Evolutionary conservation across 2,113 vertebrate species (phyloP).

Genomic region (Trinectes maculatus): DNA sequence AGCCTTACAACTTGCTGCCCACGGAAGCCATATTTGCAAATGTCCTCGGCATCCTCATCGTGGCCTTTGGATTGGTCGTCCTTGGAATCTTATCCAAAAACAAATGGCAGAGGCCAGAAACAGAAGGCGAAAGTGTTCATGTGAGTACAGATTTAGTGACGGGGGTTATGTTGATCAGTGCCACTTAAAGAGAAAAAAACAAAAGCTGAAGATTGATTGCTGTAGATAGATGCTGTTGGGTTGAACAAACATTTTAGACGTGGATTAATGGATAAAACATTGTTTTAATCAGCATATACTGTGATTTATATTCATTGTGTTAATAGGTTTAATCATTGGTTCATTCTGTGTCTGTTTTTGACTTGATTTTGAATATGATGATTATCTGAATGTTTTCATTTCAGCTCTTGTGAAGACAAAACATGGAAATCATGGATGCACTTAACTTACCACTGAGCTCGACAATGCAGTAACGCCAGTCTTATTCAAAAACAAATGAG

Average conservation of each 20-base stretch:
- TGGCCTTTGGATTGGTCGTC: conserved; percentile 34
- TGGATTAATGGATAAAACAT: too few species aligned
- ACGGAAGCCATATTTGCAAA: conserved; percentile 38
- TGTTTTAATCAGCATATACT: background rate
- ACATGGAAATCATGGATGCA: background rate
- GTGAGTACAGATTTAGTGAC: conserved; percentile 6
- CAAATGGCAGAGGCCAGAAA: conserved; percentile 21
- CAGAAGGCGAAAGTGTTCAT: background rate
- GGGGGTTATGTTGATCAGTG: background rate
- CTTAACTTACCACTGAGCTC: background rate
- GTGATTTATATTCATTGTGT: background rate
- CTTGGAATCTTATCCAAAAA: conserved; percentile 33
- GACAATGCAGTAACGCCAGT: too few species aligned
- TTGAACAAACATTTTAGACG: too few species aligned
- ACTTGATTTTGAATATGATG: background rate
- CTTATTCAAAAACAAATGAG: too few species aligned
- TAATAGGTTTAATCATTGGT: background rate
- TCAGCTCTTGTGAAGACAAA: conserved; percentile 4
- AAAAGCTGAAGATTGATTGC: too few species aligned
- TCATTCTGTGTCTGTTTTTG: background rate
- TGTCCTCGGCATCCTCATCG: conserved; percentile 12
- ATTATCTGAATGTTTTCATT: conserved; percentile 1
- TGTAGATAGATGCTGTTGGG: too few species aligned
- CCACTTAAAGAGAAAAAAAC: background rate
- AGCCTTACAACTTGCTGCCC: conserved; percentile 14